phyloP scores from a whole-genome alignment of 2,797 vertebrate genomes.

The Microctenopoma lineatum region DNA sequence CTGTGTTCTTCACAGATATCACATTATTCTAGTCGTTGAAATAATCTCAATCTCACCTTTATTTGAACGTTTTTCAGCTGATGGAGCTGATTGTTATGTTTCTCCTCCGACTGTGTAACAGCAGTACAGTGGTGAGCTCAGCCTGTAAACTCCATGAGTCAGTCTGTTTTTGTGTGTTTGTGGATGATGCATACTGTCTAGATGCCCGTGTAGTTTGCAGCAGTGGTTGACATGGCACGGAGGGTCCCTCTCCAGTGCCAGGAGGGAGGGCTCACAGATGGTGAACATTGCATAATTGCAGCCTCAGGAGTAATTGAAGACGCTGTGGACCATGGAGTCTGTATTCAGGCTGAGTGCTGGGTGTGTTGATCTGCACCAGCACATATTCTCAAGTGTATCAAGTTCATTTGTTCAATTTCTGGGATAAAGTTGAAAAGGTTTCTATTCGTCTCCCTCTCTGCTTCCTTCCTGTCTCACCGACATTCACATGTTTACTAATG shows the following conservation, averaged over 20 bases:
- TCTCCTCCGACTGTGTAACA: constrained; percentile 16
- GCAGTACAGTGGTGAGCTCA: constrained; percentile 29
- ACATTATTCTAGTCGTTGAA: background rate
- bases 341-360: constrained; percentile 60
- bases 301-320: constrained; percentile 74
- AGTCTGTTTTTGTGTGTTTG: constrained; percentile 41
- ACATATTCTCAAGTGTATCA: constrained; percentile 18
- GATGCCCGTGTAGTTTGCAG: constrained; percentile 44
- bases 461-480: background rate
- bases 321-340: constrained; percentile 57
- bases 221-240: constrained; percentile 59
- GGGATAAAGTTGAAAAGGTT: background rate
- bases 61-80: background rate
- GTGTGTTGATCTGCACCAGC: constrained; percentile 45
- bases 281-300: constrained; percentile 82
- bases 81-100: constrained; percentile 17
- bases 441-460: background rate
- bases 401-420: constrained; percentile 21
- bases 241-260: constrained; percentile 35
- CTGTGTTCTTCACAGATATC: background rate
- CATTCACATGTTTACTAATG: constrained; percentile 42
- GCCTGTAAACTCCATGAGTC: constrained; percentile 41
- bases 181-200: constrained; percentile 43
- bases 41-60: background rate
- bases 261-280: constrained; percentile 74